A percentile compares a stretch with the other conserved stretches of the same genome.
Conservation (phyloP, 2,797 vertebrate species). For the Scolopax rusticola region DNA sequence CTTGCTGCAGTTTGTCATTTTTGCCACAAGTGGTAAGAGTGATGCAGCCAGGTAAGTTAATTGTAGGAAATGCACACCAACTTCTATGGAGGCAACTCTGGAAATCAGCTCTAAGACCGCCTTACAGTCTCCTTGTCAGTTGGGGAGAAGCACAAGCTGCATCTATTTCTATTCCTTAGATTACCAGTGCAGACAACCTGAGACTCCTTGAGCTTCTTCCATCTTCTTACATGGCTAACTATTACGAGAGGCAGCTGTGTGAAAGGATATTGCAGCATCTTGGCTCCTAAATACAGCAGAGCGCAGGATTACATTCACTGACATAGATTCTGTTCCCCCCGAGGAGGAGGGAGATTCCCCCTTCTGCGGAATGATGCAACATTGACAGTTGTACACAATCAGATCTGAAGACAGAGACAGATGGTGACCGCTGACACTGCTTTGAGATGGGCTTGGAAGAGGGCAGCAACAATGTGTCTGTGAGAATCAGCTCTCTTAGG, state of each 20-base stretch:
- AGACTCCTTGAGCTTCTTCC: conserved; percentile 25
- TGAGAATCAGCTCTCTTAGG: neutral
- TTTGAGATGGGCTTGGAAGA: neutral
- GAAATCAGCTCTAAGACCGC: neutral
- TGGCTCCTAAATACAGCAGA: conserved; percentile 28
- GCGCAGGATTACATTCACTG: neutral
- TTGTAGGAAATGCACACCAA: accelerated
- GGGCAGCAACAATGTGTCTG: neutral
- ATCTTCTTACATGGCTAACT: conserved; percentile 9
- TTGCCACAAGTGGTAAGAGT: neutral
- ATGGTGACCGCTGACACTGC: conserved; percentile 25
- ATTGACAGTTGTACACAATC: conserved; percentile 27
- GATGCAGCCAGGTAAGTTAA: neutral
- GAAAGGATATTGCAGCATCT: conserved; percentile 8
- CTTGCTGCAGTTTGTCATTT: neutral
- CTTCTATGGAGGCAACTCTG: neutral
- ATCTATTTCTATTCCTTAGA: conserved; percentile 28
- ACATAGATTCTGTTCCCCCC: neutral
- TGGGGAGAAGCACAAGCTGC: neutral
- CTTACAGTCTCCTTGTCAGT: neutral
- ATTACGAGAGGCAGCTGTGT: neutral
- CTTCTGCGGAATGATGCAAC: conserved; percentile 15
- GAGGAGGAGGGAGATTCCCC: conserved; percentile 44
- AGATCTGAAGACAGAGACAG: conserved; percentile 38
- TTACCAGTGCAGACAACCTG: conserved; percentile 26